phyloP scores from a whole-genome alignment of 2,113 vertebrate genomes.

The Protobothrops flavoviridis region DNA sequence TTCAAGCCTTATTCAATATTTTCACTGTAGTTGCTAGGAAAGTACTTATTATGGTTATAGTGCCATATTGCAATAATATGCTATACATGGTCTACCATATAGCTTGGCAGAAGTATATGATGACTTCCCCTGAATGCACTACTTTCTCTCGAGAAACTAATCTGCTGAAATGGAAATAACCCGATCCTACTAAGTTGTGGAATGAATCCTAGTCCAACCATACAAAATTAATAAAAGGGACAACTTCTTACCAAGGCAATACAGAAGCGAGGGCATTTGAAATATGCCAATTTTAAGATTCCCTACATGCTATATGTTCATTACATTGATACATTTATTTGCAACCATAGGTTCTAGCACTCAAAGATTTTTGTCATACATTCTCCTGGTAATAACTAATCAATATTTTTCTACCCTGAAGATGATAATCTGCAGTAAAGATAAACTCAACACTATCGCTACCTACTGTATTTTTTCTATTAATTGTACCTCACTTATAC shows the following conservation, averaged over 20 bases:
- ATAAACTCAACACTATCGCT: neutral
- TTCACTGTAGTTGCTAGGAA: neutral
- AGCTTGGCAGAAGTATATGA: neutral
- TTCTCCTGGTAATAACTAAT: neutral
- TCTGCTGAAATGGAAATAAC: neutral
- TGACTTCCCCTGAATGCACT: neutral
- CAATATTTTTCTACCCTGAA: neutral
- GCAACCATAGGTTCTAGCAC: neutral
- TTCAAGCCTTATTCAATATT: neutral
- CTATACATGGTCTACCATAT: neutral
- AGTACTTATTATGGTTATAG: neutral
- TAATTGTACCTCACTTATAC: neutral
- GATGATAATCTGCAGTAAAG: neutral
- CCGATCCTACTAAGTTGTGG: neutral
- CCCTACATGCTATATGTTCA: neutral
- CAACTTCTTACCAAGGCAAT: neutral
- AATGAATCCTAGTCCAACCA: neutral
- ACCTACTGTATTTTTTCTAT: slow-evolving; percentile 4
- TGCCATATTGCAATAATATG: neutral
- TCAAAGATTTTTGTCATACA: neutral
- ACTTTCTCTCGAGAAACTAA: neutral
- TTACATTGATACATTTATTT: neutral
- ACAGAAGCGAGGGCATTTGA: neutral
- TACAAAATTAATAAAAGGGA: neutral
- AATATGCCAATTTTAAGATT: neutral